phyloP scores from a whole-genome alignment of 2,797 vertebrate species.

The Anomalospiza imberbis region DNA sequence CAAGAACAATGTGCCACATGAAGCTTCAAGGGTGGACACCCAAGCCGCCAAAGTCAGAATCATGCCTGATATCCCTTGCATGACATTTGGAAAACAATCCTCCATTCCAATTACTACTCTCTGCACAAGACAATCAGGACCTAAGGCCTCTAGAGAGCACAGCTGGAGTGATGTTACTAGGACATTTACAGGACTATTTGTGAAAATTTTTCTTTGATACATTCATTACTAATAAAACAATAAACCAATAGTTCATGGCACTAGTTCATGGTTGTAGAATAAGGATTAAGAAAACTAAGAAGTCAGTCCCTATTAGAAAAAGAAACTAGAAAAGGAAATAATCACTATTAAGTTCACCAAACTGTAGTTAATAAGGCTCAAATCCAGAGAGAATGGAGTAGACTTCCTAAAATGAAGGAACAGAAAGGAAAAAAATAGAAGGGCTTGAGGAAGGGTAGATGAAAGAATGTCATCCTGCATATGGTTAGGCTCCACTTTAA shows the following conservation, averaged over 20 bases:
- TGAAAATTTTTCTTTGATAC: not conserved
- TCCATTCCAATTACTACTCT: not conserved
- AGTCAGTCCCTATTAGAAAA: not conserved
- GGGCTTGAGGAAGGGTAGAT: not conserved
- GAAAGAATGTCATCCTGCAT: not conserved
- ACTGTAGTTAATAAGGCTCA: not conserved
- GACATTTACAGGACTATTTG: not conserved
- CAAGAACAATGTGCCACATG: not conserved
- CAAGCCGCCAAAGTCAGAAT: not conserved
- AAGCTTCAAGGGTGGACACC: not conserved
- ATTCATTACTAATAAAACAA: not conserved
- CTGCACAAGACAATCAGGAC: not conserved
- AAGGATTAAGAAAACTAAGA: not conserved
- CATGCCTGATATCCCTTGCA: not conserved
- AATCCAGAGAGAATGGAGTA: not conserved
- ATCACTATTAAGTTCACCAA: not conserved
- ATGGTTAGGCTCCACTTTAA: not conserved
- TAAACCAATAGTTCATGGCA: not conserved
- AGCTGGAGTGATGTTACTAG: not conserved
- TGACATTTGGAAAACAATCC: not conserved
- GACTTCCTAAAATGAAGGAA: not conserved
- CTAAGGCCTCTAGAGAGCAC: not conserved
- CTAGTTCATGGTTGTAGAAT: not conserved
- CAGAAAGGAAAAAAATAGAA: not conserved
- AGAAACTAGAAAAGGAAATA: not conserved